phyloP scores from a whole-genome alignment of 2,113 vertebrate genomes.

The Copsychus sechellarum region DNA sequence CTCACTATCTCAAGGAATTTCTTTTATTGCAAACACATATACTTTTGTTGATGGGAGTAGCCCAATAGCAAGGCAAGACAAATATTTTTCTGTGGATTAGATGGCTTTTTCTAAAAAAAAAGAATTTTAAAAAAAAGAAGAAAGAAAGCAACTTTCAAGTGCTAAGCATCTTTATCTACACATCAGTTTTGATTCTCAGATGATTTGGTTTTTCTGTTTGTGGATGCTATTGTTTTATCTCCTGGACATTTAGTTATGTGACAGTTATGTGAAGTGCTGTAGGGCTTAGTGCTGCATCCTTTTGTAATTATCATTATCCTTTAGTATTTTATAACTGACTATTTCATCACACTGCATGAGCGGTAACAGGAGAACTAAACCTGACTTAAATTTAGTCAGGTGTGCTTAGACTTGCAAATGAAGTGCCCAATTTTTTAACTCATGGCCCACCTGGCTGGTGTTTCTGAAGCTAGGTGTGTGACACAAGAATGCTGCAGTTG shows the following conservation, averaged over 20 bases:
- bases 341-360: background rate
- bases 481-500: background rate
- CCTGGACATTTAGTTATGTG: background rate
- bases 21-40: background rate
- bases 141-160: background rate
- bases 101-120: background rate
- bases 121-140: background rate
- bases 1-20: background rate
- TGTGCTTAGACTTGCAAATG: background rate
- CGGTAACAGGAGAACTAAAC: background rate
- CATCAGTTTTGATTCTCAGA: background rate
- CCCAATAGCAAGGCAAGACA: background rate
- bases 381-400: background rate
- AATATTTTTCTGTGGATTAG: background rate
- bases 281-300: background rate
- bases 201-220: background rate
- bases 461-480: background rate
- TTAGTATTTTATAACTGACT: background rate
- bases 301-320: background rate
- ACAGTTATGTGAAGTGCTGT: background rate
- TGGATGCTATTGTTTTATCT: background rate
- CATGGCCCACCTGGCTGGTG: background rate
- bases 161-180: background rate
- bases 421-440: background rate
- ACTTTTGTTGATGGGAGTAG: background rate